phyloP scores from a whole-genome alignment of 2,888 invertebrate genomes.

The Diarsia rubi region DNA sequence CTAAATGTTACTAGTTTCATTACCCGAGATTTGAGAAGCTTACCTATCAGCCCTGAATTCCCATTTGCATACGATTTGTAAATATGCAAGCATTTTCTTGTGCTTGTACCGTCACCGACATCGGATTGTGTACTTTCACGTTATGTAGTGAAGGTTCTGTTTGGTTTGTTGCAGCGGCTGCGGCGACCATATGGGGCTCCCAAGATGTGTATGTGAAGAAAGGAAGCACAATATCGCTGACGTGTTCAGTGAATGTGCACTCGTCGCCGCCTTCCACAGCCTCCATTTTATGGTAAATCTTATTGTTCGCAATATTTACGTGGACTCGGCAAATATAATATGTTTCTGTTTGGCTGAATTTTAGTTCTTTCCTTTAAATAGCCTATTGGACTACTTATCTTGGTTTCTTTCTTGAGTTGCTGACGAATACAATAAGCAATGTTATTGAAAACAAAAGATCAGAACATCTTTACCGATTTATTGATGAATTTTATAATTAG shows the following conservation, averaged over 20 bases:
- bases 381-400: conserved; percentile 6
- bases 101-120: conserved; percentile 17
- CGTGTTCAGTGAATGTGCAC: conserved; percentile 97
- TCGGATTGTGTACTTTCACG: conserved; percentile 44
- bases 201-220: conserved; percentile 97
- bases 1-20: conserved; percentile 56
- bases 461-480: background rate
- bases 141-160: conserved; percentile 66
- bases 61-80: conserved; percentile 68
- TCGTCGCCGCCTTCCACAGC: conserved; percentile 94
- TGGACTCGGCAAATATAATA: conserved; percentile 32
- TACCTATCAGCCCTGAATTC: conserved; percentile 51
- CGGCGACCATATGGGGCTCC: conserved; percentile 96
- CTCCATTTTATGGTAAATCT: conserved; percentile 92
- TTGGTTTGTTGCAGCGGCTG: conserved; percentile 93
- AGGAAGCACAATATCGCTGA: conserved; percentile 97
- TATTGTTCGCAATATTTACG: conserved; percentile 62
- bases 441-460: background rate
- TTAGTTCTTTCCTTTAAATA: conserved; percentile 18
- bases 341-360: conserved; percentile 36
- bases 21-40: conserved; percentile 51
- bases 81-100: conserved; percentile 66
- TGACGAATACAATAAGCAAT: background rate
- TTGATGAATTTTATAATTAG: background rate
- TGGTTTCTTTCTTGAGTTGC: background rate